Evolutionary conservation across 2,888 invertebrate species (phyloP), one percentile per base, ranked within the genome.

Genomic region (Cyaniris semiargus): DNA sequence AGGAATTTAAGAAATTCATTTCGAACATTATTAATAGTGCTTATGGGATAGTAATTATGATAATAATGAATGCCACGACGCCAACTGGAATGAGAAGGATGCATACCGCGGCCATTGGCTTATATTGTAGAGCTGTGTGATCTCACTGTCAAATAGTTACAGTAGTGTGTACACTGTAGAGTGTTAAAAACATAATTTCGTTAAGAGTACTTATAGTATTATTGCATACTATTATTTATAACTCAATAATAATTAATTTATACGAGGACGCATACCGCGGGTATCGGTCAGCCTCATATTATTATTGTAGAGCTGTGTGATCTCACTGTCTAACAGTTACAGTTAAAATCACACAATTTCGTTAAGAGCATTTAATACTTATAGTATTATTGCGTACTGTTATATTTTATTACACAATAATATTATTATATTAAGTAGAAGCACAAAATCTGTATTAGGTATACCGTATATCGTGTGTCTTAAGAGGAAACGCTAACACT

Each of bases 1-100:
- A 87, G 90, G 93, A 93, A 94, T 93, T 93, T 89, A 87, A 93
- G 92, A 93, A 87, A 94, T 92, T 87, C 90, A 89, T 90, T 89
- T 89, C 88, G 90, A 90, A 86, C 87, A 91, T 92, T 90, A 93
- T 92, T 93, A 93, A 94, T 91, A 89, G 89, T 89, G 88, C 87
- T 87, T 88, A 87, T 88, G 89, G 88, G 90, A 87, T 86, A 85
- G 48, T 86, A 85, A 88, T 89, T 89, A 89, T 91, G 90, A 89
- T 89, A 91, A 90, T 86, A 88, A 90, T 34, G 89, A 88, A 89
- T 87, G 88, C 88, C 86, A 84, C 87, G 86, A 88, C 88, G 88
- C 87, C 85, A 23, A 13, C 23, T 6, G 66, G 66, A 66, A 66
- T 66, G 66, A 31, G 66, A 66, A 66, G 66, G 66, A 66, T 27